Conservation (phyloP, 2,113 vertebrate genomes). For the Quiscalus mexicanus region DNA sequence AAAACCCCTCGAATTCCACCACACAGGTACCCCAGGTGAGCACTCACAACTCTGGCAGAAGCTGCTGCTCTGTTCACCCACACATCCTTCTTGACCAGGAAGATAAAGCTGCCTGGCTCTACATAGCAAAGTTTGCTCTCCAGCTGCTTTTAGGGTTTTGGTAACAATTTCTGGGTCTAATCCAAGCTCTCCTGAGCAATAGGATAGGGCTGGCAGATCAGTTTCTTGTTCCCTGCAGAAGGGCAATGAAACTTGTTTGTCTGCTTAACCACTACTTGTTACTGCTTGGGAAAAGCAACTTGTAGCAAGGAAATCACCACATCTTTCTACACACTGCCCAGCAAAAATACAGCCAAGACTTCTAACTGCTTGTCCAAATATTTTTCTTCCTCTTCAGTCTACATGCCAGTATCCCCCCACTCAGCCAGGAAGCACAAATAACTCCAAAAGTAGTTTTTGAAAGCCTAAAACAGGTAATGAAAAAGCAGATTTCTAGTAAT, state of each 20-base stretch:
- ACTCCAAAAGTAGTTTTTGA: background rate
- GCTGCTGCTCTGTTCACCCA: background rate
- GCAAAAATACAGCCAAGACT: background rate
- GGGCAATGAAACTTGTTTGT: background rate
- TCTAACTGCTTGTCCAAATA: background rate
- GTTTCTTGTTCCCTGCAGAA: background rate
- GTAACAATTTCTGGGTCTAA: background rate
- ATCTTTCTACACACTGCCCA: background rate
- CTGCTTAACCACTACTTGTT: background rate
- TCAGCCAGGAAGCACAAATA: background rate
- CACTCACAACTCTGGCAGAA: background rate
- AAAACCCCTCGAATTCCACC: background rate
- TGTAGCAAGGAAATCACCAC: background rate
- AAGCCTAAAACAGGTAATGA: background rate
- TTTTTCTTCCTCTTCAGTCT: background rate
- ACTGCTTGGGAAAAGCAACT: background rate
- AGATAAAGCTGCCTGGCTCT: background rate
- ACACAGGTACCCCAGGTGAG: rapidly evolving
- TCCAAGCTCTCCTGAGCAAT: background rate
- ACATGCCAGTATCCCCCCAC: background rate
- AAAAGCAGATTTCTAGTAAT: background rate
- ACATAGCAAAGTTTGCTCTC: background rate
- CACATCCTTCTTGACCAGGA: background rate
- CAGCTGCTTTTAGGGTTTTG: background rate
- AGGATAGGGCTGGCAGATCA: too few species aligned